A percentile compares a stretch with the other conserved stretches of the same genome.
phyloP scores from a whole-genome alignment of 2,888 invertebrate genomes.

The Epiblema foenella region DNA sequence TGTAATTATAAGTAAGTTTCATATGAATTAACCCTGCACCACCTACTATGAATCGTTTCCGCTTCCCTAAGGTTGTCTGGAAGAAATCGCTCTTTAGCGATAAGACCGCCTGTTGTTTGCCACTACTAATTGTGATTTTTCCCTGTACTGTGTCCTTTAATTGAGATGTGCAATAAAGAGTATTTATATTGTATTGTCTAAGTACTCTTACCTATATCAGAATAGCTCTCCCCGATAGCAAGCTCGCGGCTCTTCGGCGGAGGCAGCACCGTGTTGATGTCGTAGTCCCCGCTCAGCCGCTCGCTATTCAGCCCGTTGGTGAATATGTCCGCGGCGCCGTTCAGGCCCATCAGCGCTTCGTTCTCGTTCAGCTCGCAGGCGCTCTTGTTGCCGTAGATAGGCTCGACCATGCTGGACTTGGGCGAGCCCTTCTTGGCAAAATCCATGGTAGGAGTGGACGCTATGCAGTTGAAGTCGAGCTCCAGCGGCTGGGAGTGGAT shows the following conservation, averaged over 20 bases:
- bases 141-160: too few relatives aligned
- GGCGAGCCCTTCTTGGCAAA: slow-evolving; percentile 78
- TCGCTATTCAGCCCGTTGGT: slow-evolving; percentile 74
- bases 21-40: too few relatives aligned
- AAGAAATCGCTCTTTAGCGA: too few relatives aligned
- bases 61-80: too few relatives aligned
- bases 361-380: slow-evolving; percentile 77
- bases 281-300: slow-evolving; percentile 79
- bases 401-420: slow-evolving; percentile 74
- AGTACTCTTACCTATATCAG: slow-evolving; percentile 75
- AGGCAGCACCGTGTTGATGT: slow-evolving; percentile 78
- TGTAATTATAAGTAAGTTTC: too few relatives aligned
- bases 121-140: too few relatives aligned
- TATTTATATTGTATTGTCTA: too few relatives aligned
- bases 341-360: slow-evolving; percentile 71
- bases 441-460: slow-evolving; percentile 78
- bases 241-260: slow-evolving; percentile 80
- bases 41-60: too few relatives aligned
- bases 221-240: slow-evolving; percentile 83
- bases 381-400: slow-evolving; percentile 80
- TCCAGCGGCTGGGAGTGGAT: slow-evolving; percentile 79
- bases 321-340: slow-evolving; percentile 77
- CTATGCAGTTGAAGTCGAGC: slow-evolving; percentile 80
- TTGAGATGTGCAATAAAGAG: too few relatives aligned
- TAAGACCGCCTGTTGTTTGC: too few relatives aligned